Conservation (phyloP, 1,140 invertebrate genomes). For the Cotesia glomerata region DNA sequence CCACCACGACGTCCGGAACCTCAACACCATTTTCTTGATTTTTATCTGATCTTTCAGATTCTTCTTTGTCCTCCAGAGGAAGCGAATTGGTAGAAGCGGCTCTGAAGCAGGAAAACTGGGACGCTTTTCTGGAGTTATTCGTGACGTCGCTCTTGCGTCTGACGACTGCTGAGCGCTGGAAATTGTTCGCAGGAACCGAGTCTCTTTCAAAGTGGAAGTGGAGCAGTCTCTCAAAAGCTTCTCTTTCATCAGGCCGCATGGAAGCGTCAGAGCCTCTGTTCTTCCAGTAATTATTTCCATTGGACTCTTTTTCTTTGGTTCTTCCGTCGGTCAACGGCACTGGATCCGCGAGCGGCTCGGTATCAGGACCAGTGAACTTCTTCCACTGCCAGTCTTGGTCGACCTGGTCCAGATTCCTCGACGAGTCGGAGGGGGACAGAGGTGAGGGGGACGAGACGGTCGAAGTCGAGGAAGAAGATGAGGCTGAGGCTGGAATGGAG, state of each 20-base stretch:
- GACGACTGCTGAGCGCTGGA: too few species aligned
- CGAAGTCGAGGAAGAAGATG: conserved; percentile 18
- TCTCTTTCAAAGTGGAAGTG: conserved; percentile 19
- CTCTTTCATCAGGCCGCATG: conserved; percentile 15
- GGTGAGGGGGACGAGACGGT: conserved; percentile 11
- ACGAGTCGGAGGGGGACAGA: conserved; percentile 34
- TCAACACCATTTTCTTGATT: conserved; percentile 38
- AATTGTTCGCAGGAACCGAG: not conserved
- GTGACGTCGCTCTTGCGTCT: not conserved
- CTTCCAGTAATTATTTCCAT: not conserved
- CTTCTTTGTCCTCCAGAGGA: conserved; percentile 8
- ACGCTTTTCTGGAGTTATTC: not conserved
- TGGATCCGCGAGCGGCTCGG: not conserved
- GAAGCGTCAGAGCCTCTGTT: conserved; percentile 9
- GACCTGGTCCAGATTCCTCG: conserved; percentile 24
- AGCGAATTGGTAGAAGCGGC: not conserved
- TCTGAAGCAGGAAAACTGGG: not conserved
- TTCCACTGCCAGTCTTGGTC: conserved; percentile 31
- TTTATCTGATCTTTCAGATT: not conserved
- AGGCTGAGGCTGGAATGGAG: conserved; percentile 4
- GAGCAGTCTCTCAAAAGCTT: conserved; percentile 18
- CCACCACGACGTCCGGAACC: conserved; percentile 53
- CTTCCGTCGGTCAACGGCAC: not conserved
- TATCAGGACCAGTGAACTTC: not conserved
- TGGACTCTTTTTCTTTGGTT: not conserved